Evolutionary conservation across 1,140 invertebrate genomes (phyloP).

Genomic region (Brachionus paranguensis): DNA sequence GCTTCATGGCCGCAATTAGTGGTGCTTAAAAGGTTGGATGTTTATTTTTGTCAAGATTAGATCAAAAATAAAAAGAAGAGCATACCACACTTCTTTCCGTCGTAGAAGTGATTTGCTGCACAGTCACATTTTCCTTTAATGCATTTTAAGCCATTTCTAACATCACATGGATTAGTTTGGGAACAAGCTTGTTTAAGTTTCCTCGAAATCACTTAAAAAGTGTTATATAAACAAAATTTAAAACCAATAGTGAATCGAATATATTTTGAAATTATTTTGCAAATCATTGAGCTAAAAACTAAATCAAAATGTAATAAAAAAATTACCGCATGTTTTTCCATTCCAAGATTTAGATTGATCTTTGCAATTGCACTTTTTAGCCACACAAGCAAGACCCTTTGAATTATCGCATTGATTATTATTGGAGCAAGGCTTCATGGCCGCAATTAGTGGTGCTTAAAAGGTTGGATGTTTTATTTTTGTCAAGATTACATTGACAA

Average conservation of each 20-base stretch:
- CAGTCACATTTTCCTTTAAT: background rate
- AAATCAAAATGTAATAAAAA: background rate
- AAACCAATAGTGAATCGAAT: no score
- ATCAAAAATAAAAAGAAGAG: background rate
- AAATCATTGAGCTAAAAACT: no score
- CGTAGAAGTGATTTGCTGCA: background rate
- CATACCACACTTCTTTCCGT: conserved; percentile 13
- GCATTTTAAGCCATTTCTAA: background rate
- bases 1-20: background rate
- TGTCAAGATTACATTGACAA: no score
- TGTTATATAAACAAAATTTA: no score
- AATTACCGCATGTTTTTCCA: background rate
- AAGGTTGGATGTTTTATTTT: no score
- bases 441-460: background rate
- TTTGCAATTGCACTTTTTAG: background rate
- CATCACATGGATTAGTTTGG: background rate
- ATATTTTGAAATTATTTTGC: no score
- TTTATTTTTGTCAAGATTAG: no score
- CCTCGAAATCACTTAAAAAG: background rate
- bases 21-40: background rate
- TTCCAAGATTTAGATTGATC: background rate
- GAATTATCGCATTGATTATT: background rate
- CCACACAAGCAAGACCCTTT: background rate
- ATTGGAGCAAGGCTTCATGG: background rate
- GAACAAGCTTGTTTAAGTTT: background rate